phyloP scores from a whole-genome alignment of 2,888 invertebrate species.

The Yponomeuta sedellus region DNA sequence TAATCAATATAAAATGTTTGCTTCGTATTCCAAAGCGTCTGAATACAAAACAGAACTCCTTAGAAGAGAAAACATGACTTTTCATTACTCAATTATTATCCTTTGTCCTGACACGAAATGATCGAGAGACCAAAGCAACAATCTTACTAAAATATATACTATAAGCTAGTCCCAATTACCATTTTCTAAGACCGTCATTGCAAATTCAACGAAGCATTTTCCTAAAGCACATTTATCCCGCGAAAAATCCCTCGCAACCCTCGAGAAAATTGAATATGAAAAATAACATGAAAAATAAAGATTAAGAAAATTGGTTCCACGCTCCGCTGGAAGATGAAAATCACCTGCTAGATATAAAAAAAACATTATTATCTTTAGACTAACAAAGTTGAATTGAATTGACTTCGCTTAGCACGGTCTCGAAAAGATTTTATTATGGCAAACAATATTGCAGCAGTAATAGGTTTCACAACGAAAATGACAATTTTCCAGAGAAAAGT shows the following conservation, averaged over 20 bases:
- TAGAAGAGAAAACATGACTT: background rate
- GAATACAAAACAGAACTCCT: background rate
- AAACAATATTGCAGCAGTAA: background rate
- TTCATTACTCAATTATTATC: background rate
- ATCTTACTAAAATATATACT: too few relatives aligned
- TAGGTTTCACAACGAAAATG: background rate
- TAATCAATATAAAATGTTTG: background rate
- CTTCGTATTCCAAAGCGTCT: background rate
- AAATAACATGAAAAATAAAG: slow-evolving; percentile 12
- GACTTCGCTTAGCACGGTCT: background rate
- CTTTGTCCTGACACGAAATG: too few relatives aligned
- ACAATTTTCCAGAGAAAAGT: background rate
- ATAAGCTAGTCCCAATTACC: too few relatives aligned
- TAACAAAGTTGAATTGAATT: slow-evolving; percentile 2
- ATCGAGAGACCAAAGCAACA: too few relatives aligned
- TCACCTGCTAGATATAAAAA: background rate
- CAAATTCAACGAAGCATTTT: slow-evolving; percentile 2
- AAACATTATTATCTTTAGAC: background rate
- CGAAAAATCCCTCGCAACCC: slow-evolving; percentile 2
- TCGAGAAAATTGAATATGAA: slow-evolving; percentile 8
- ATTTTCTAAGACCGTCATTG: background rate
- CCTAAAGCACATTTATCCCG: slow-evolving; percentile 1
- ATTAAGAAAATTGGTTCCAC: slow-evolving; percentile 14
- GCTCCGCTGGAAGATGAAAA: slow-evolving; percentile 11
- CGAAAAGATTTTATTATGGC: background rate